These are phyloP conservation scores for Sphaerophoria rueppellii DNA, from an alignment of 2,888 invertebrate species.

Conservation along the genomic window DNA sequence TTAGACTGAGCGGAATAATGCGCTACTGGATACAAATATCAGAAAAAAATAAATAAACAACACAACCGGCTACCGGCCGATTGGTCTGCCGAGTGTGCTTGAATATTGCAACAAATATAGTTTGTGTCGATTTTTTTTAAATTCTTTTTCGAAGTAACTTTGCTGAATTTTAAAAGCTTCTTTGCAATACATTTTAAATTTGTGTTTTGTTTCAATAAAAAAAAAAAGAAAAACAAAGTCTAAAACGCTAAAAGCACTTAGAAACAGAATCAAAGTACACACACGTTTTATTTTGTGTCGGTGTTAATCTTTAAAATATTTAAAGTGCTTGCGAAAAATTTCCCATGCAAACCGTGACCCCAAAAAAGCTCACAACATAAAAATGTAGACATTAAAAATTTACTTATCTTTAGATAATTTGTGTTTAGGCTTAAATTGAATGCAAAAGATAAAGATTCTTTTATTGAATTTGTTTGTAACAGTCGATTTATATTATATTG, in stretches of 20 bases:
- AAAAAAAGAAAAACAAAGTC: slow-evolving; percentile 9
- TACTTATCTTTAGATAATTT: slow-evolving; percentile 25
- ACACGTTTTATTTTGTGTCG: background rate
- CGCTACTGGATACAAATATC: background rate
- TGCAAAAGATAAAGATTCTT: slow-evolving; percentile 50
- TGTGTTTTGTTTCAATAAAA: slow-evolving; percentile 47
- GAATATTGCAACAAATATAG: slow-evolving; percentile 49
- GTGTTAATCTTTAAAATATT: slow-evolving; percentile 63
- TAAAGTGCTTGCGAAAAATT: slow-evolving; percentile 57
- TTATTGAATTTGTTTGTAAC: slow-evolving; percentile 44
- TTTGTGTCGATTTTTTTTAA: slow-evolving; percentile 7
- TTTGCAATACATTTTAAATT: slow-evolving; percentile 7
- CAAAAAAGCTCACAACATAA: slow-evolving; percentile 40
- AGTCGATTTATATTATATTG: slow-evolving; percentile 27
- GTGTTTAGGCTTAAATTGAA: slow-evolving; percentile 42
- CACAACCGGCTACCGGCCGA: slow-evolving; percentile 57
- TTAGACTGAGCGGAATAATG: slow-evolving; percentile 3
- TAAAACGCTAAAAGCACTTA: slow-evolving; percentile 3
- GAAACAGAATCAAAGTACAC: background rate
- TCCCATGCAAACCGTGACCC: slow-evolving; percentile 70
- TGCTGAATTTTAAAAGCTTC: slow-evolving; percentile 65
- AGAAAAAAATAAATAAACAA: background rate
- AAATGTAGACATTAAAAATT: too few relatives aligned
- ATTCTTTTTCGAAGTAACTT: slow-evolving; percentile 20
- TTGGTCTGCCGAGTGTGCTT: slow-evolving; percentile 36